phyloP scores from a whole-genome alignment of 2,888 invertebrate genomes.

The Tricholauxania praeusta region DNA sequence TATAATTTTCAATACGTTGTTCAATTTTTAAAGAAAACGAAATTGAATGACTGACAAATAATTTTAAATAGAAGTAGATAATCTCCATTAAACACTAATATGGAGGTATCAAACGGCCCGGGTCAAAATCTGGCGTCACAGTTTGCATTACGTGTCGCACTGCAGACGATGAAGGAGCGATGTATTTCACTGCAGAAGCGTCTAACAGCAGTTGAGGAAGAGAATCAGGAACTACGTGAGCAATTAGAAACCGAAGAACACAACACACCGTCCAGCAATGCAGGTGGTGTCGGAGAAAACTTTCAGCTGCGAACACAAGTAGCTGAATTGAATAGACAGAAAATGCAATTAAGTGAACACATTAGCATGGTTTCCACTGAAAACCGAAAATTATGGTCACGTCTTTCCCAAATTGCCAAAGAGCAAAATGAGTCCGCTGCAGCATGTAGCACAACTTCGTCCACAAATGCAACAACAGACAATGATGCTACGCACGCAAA shows the following conservation, averaged over 20 bases:
- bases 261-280: constrained; percentile 12
- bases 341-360: constrained; percentile 81
- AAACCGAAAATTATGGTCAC: constrained; percentile 83
- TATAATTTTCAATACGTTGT: background rate
- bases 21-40: too few species aligned
- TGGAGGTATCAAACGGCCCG: constrained; percentile 3
- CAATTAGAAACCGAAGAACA: constrained; percentile 64
- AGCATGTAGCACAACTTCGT: background rate
- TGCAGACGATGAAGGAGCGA: constrained; percentile 85
- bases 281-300: constrained; percentile 64
- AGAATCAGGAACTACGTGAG: constrained; percentile 76
- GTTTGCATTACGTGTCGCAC: constrained; percentile 78
- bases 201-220: constrained; percentile 78
- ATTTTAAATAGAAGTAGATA: background rate
- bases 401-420: constrained; percentile 75
- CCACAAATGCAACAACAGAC: constrained; percentile 31
- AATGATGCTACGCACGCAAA: constrained; percentile 37
- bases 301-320: constrained; percentile 73
- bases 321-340: constrained; percentile 79
- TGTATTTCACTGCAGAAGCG: constrained; percentile 81
- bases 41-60: background rate
- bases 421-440: constrained; percentile 64
- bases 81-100: background rate
- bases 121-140: constrained; percentile 46
- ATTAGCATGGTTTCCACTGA: constrained; percentile 85